Evolutionary conservation across 2,888 invertebrate species (phyloP), one percentile per base, ranked within the genome.

Genomic region (Reticulitermes lucifugus): DNA sequence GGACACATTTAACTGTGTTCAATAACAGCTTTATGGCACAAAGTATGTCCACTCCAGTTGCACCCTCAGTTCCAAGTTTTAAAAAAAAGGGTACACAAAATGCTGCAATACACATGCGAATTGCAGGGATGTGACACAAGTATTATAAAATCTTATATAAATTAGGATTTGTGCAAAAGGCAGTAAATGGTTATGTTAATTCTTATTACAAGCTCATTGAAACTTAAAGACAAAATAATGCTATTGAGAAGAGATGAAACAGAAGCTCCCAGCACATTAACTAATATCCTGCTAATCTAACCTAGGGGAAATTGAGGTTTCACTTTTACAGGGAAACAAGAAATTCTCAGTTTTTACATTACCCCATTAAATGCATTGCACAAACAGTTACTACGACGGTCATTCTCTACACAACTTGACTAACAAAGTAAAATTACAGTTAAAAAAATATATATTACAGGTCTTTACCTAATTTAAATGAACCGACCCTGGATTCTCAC

Each of bases 401-500:
- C 81, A 81, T 81, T 81, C 81, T 41, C 81, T 81, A 81, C 81
- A 81, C 81, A 70, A 70, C 43, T 80, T 21, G 59, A 59, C 81
- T 81, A 81, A 81, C 9, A 46, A 81, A 81, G 35, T 81, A 81
- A 81, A 81, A 60, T 81, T 65, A 81, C 59, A 81, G 41, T 70
- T 81, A 81, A 81, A 81, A 70, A 81, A 81, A 81, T 81, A 81
- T 81, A 81, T 81, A 70, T 81, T 81, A 81, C 43, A 81, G 81
- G 70, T 81, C 41, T 81, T 81, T 70, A 65, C 65, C 81, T 81
- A 81, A 70, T 77, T 77, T 77, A 77, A 77, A 77, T 77, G 43
- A 81, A 81, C 46, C 65, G 70, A 81, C 70, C 70, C 65, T 70
- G 70, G 46, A 81, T 65, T 65, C 70, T 81, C 21, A 55, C 55